A percentile compares a stretch with the other conserved stretches of the same genome.
Evolutionary conservation across 2,888 invertebrate species (phyloP).

Genomic region (Archips crataeganus): DNA sequence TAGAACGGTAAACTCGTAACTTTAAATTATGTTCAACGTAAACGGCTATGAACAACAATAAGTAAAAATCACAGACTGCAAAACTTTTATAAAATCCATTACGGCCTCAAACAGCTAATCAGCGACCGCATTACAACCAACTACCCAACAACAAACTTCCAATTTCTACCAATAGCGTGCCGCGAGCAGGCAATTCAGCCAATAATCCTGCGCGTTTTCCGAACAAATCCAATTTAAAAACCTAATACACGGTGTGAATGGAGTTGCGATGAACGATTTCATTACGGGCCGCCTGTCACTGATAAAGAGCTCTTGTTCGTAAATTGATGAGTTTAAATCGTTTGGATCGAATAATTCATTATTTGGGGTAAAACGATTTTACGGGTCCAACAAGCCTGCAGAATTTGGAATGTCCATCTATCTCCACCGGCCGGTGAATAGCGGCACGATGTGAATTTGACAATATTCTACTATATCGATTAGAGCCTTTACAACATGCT

Average conservation of each 20-base stretch:
- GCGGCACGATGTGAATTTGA: neutral
- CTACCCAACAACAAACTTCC: constrained; percentile 6
- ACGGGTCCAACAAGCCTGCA: constrained; percentile 2
- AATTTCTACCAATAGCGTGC: constrained; percentile 9
- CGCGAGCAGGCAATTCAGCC: constrained; percentile 8
- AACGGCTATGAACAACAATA: no score
- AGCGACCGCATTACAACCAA: neutral
- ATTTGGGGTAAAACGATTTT: constrained; percentile 22
- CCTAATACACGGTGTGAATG: constrained; percentile 27
- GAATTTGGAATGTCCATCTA: neutral
- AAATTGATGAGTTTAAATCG: constrained; percentile 35
- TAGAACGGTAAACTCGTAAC: no score
- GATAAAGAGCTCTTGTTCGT: constrained; percentile 37
- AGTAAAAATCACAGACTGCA: no score
- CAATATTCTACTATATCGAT: neutral
- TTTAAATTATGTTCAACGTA: no score
- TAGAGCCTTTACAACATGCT: neutral
- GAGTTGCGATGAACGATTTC: constrained; percentile 24
- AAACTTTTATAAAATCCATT: no score
- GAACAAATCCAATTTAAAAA: constrained; percentile 39
- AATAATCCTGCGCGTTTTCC: constrained; percentile 15
- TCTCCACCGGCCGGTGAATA: neutral
- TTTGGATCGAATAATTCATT: constrained; percentile 34
- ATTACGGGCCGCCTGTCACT: constrained; percentile 30
- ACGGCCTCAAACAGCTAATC: neutral